A percentile compares a stretch with the other conserved stretches of the same genome.
Conservation (phyloP, 2,888 invertebrate species). For the Drosophila paranaensis region DNA sequence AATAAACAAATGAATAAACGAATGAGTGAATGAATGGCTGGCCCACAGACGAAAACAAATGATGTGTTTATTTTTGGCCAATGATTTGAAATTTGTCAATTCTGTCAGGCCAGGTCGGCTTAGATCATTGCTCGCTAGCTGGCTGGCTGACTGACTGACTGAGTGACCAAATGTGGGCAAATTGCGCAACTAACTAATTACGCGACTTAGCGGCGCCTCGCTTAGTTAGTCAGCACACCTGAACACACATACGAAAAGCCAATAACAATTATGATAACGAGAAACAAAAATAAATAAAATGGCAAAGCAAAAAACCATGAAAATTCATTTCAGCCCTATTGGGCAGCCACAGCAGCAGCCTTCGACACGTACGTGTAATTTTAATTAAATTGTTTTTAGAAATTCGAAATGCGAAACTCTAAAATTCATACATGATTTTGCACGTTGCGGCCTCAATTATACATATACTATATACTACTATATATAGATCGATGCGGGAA, state of each 20-base stretch:
- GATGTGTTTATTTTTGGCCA: slow-evolving; percentile 52
- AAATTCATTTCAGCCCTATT: slow-evolving; percentile 38
- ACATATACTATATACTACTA: slow-evolving; percentile 22
- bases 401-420: slow-evolving; percentile 43
- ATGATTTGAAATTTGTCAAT: slow-evolving; percentile 51
- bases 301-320: slow-evolving; percentile 19
- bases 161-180: slow-evolving; percentile 49
- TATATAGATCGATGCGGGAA: slow-evolving; percentile 66
- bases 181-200: slow-evolving; percentile 76
- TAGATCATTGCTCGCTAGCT: slow-evolving; percentile 51
- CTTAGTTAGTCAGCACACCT: slow-evolving; percentile 52
- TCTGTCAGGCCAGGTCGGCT: slow-evolving; percentile 40
- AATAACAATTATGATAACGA: slow-evolving; percentile 55
- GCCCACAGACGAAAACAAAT: slow-evolving; percentile 21
- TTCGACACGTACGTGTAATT: slow-evolving; percentile 75
- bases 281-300: slow-evolving; percentile 10
- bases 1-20: slow-evolving; percentile 25
- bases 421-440: slow-evolving; percentile 58
- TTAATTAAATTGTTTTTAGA: slow-evolving; percentile 74
- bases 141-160: slow-evolving; percentile 29
- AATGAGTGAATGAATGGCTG: slow-evolving; percentile 13
- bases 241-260: slow-evolving; percentile 13
- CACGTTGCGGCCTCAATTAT: slow-evolving; percentile 68
- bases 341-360: slow-evolving; percentile 49
- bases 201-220: slow-evolving; percentile 59